Percentiles rank a stretch among this genome's conserved stretches.
Evolutionary conservation across 1,140 invertebrate species (phyloP).

Genomic region (Meloidogyne exigua): DNA sequence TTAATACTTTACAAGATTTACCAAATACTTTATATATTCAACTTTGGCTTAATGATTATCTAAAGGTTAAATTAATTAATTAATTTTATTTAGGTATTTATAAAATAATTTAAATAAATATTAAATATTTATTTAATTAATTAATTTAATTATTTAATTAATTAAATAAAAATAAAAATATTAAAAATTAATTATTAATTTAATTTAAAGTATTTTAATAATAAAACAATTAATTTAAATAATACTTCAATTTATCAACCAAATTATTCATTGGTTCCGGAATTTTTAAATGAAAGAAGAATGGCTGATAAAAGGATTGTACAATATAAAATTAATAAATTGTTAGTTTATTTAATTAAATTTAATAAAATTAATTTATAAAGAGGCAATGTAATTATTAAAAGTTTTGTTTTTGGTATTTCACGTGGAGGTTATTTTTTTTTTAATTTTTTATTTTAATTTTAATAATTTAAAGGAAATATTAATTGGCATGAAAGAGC

Average conservation of each 20-base stretch:
- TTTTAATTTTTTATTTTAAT: neutral
- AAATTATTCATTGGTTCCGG: constrained; percentile 36
- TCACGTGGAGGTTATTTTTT: constrained; percentile 27
- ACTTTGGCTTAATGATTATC: constrained; percentile 33
- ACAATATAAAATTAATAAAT: constrained; percentile 31
- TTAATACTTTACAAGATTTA: constrained; percentile 39
- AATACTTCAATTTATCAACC: constrained; percentile 14
- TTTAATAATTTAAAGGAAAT: neutral
- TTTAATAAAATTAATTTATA: neutral
- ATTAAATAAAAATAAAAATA: too few relatives aligned
- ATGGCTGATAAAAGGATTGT: constrained; percentile 48
- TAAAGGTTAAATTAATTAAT: constrained; percentile 20
- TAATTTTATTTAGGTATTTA: too few relatives aligned
- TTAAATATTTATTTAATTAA: too few relatives aligned
- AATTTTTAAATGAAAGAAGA: constrained; percentile 36
- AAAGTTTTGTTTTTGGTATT: constrained; percentile 44
- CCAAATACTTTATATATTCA: constrained; percentile 19
- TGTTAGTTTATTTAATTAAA: neutral
- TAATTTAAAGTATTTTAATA: too few relatives aligned
- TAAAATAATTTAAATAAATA: too few relatives aligned
- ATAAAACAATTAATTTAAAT: neutral
- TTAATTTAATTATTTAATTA: too few relatives aligned
- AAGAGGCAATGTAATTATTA: constrained; percentile 14
- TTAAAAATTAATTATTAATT: too few relatives aligned
- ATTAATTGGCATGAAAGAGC: constrained; percentile 44